Evolutionary conservation across 2,113 vertebrate genomes (phyloP).

Genomic region (Charadrius vociferus): DNA sequence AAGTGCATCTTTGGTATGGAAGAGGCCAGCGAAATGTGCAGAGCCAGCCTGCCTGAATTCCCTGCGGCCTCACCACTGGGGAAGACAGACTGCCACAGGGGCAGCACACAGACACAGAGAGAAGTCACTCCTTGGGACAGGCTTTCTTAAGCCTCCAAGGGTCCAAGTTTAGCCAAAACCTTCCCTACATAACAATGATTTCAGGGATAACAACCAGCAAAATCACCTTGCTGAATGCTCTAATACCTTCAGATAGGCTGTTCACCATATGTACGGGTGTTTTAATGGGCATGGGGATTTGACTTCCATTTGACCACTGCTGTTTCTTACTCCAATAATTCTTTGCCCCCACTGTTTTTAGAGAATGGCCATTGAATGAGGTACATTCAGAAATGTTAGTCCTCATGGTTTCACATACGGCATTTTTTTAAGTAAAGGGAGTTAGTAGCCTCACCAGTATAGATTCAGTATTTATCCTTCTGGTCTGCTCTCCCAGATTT

Average conservation of each 20-base stretch:
- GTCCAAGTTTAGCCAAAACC: neutral
- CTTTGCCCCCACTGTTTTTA: neutral
- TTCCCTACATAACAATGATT: neutral
- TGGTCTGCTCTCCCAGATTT: neutral
- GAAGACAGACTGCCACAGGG: neutral
- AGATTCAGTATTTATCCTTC: neutral
- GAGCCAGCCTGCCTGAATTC: neutral
- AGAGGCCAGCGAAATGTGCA: neutral
- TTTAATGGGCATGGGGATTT: neutral
- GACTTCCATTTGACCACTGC: neutral
- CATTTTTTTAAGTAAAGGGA: neutral
- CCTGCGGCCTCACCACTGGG: fast-evolving
- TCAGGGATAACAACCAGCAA: neutral
- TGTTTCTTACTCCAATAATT: neutral
- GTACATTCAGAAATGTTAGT: neutral
- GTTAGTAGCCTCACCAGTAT: neutral
- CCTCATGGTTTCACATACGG: neutral
- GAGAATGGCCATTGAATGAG: neutral
- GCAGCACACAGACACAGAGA: neutral
- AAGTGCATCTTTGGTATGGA: neutral
- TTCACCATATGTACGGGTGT: neutral
- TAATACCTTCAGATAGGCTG: neutral
- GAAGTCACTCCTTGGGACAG: neutral
- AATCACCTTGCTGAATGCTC: neutral
- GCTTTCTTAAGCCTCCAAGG: neutral